Evolutionary conservation across 37 sponge, comb jelly and placozoan genomes (phyloP).

Genomic region (Ephydatia muelleri): DNA sequence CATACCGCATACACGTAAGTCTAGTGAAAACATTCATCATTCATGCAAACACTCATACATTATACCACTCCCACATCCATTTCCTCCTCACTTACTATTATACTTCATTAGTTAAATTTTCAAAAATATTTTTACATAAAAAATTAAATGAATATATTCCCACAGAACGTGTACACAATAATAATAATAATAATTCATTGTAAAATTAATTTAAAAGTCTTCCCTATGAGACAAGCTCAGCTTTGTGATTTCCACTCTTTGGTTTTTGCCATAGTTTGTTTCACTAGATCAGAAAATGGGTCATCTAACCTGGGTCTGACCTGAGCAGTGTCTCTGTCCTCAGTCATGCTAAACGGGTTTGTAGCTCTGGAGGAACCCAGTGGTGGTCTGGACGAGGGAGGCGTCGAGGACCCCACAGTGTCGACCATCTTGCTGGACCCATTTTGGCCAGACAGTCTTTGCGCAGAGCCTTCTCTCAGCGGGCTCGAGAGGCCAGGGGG

Average conservation of each 20-base stretch:
- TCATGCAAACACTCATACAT: background rate
- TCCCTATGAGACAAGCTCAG: background rate
- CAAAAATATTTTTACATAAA: background rate
- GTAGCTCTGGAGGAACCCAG: background rate
- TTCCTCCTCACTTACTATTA: background rate
- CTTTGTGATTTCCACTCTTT: background rate
- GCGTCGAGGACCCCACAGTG: background rate
- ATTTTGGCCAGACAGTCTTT: background rate
- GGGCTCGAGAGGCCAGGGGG: background rate
- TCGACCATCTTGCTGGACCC: background rate
- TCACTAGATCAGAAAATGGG: background rate
- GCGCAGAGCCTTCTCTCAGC: background rate
- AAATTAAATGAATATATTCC: background rate
- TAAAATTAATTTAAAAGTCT: background rate
- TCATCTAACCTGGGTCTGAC: background rate
- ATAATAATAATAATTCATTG: background rate
- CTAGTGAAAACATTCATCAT: too few relatives aligned
- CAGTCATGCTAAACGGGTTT: background rate
- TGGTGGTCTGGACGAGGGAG: background rate
- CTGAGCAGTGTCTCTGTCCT: background rate
- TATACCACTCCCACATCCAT: background rate
- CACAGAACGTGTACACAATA: background rate
- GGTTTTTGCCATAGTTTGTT: background rate
- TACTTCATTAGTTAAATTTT: background rate
- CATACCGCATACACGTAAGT: too few relatives aligned